Evolutionary conservation across 2,797 vertebrate genomes (phyloP), one percentile per base, ranked within the genome.

Genomic region (Pseudochaenichthys georgianus): DNA sequence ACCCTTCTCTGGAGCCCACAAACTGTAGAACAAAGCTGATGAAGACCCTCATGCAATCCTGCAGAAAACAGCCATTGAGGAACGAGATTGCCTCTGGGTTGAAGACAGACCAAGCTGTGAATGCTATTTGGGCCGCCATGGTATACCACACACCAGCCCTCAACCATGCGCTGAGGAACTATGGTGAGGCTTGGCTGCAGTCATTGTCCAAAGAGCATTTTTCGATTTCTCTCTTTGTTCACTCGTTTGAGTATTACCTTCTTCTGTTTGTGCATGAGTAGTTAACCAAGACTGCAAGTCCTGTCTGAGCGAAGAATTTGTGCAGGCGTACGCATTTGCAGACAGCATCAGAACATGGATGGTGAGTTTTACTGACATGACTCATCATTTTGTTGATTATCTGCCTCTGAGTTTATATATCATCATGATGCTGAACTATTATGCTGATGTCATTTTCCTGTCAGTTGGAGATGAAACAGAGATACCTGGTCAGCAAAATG

Each of bases 401-500:
- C 16, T 54, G 13, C 48, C 71, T 43, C 13, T 59, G 3, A 45
- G 59, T 51, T 46, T 12, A 51, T 45, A 5, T 21, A 11, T 58
- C 12, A 10, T 45, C 2, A 10, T 54, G 19, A 63, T 4, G 28
- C 46, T 71, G 0, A 72, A 46, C 21, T 12, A 1, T 45, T 45
- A 15, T 23, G 1, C 4, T 64, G 3, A 31, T 48, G 15, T 41
- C 53, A 51, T 54, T 57, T 60, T 28, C 45, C 38, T 66, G 23
- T 0, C 92, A 99, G 98, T 81, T 99, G 94, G 98, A 99, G 94
- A 97, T 98, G 97, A 99, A 98, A 78, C 98, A 99, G 92, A 96
- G 96, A 80, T 97, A 95, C 78, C 87, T 97, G 5, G 93, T 97
- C 86, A 85, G 92, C 50, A 95, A 96, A 89, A 95, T 96, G 66